Percentiles rank a stretch among this genome's conserved stretches.
These are phyloP conservation scores for Macroglossus sobrinus DNA, from an alignment of 2,113 vertebrate genomes.

Conservation along the genomic window DNA sequence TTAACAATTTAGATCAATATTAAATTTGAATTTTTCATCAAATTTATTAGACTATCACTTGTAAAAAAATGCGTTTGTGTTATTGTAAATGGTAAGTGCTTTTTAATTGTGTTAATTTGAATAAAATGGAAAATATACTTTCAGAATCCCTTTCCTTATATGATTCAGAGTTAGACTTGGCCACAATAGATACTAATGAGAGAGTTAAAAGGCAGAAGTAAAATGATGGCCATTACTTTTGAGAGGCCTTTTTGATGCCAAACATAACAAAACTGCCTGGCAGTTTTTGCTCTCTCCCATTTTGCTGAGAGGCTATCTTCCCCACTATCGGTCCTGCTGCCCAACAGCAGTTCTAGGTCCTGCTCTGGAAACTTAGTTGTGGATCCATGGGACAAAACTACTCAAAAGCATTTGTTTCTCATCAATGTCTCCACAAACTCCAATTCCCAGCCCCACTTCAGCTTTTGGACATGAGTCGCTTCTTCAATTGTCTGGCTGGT, in stretches of 20 bases:
- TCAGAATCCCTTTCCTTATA: not conserved
- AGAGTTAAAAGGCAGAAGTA: not conserved
- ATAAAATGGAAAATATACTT: not conserved
- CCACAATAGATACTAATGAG: not conserved
- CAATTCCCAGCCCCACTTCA: not conserved
- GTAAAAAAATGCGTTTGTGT: not conserved
- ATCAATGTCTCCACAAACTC: not conserved
- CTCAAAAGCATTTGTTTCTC: not conserved
- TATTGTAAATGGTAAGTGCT: not conserved
- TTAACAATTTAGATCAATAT: not conserved
- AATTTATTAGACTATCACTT: not conserved
- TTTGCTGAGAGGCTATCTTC: not conserved
- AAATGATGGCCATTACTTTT: not conserved
- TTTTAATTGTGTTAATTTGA: not conserved
- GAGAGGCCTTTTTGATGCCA: not conserved
- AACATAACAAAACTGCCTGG: not conserved
- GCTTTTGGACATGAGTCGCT: not conserved
- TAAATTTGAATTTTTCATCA: not conserved
- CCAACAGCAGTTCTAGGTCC: not conserved
- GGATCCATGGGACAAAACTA: not conserved
- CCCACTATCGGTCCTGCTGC: not conserved
- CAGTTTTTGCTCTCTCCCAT: too few relatives aligned
- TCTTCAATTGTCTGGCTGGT: not conserved
- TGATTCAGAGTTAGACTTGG: not conserved
- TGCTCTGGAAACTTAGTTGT: not conserved